Percentiles rank a stretch among this genome's conserved stretches.
Evolutionary conservation across 1,140 invertebrate species (phyloP).

Genomic region (Carposina sasakii): DNA sequence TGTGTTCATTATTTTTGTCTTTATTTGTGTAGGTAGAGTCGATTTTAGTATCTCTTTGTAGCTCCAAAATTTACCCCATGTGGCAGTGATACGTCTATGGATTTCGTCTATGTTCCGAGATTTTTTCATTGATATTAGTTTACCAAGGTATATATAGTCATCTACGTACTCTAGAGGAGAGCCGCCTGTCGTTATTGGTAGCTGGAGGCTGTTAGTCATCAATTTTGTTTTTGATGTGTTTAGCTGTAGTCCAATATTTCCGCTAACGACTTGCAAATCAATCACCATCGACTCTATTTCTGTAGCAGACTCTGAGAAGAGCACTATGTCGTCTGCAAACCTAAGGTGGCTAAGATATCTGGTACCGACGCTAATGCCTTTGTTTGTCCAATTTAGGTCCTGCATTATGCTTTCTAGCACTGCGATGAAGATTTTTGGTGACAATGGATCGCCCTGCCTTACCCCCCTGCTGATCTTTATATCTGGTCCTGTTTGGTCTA

Average conservation of each 20-base stretch:
- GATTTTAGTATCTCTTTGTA: background rate
- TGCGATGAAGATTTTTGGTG: constrained; percentile 4
- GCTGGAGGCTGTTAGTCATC: constrained; percentile 1
- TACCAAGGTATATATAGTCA: constrained; percentile 5
- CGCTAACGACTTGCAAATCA: background rate
- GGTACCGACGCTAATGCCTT: background rate
- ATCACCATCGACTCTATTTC: constrained; percentile 4
- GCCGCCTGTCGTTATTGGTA: background rate
- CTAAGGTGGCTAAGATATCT: background rate
- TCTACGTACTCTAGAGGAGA: background rate
- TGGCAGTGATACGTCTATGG: background rate
- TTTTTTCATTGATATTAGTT: background rate
- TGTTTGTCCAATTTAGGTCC: background rate
- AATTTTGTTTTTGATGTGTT: constrained; percentile 6
- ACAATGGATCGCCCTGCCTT: background rate
- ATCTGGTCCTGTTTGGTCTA: background rate
- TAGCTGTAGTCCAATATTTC: constrained; percentile 3
- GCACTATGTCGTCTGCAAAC: constrained; percentile 7
- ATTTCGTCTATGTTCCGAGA: background rate
- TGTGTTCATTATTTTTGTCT: background rate
- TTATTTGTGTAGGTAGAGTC: background rate
- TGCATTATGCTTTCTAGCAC: constrained; percentile 1
- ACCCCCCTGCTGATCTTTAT: background rate
- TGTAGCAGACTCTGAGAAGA: background rate
- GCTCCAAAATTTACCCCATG: background rate